phyloP scores from a whole-genome alignment of 2,888 invertebrate species.

The Mellilla xanthometata region DNA sequence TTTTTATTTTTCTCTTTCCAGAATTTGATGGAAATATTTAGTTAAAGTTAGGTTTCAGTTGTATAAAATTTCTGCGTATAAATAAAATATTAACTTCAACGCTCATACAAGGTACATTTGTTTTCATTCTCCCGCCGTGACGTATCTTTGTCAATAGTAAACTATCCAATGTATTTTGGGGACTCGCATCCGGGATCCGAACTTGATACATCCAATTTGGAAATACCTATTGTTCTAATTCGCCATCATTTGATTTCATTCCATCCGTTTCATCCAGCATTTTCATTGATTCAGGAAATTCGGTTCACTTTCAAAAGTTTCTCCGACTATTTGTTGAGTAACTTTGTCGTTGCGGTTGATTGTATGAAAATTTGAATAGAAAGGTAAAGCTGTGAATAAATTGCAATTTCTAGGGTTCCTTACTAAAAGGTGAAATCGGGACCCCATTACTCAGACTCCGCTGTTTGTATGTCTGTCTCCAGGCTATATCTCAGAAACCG shows the following conservation, averaged over 20 bases:
- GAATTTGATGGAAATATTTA: too few species aligned
- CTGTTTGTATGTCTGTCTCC: too few species aligned
- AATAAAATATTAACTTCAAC: too few species aligned
- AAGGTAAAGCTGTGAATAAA: neutral
- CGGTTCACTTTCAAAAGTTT: neutral
- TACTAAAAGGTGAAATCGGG: too few species aligned
- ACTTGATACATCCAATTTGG: constrained; percentile 48
- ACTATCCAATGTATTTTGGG: constrained; percentile 23
- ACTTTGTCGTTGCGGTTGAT: neutral
- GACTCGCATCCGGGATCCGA: constrained; percentile 42
- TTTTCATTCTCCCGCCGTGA: neutral
- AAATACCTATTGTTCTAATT: constrained; percentile 33
- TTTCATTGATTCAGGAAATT: neutral
- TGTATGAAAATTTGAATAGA: neutral
- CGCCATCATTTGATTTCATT: constrained; percentile 32
- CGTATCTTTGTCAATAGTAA: neutral
- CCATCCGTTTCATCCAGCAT: constrained; percentile 5
- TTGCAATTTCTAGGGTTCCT: too few species aligned
- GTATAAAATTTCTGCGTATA: too few species aligned
- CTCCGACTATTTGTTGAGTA: neutral
- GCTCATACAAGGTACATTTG: too few species aligned
- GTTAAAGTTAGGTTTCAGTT: too few species aligned
- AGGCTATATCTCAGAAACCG: too few species aligned
- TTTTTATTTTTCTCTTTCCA: too few species aligned
- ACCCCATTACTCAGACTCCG: too few species aligned